Conservation (phyloP, 2,113 vertebrate genomes). For the Chlorocebus sabaeus region DNA sequence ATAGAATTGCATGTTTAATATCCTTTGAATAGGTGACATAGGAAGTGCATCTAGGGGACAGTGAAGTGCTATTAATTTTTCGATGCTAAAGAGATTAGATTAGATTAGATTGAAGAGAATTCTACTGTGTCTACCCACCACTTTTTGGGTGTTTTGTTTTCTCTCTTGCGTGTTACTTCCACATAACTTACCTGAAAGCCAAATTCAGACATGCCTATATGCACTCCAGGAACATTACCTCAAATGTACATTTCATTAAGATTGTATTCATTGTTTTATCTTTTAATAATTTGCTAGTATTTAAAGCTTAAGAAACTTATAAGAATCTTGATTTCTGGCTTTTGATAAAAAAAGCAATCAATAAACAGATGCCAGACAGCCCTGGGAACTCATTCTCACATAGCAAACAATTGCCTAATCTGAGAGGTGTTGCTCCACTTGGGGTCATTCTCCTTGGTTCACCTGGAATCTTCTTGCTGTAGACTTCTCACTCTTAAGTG, state of each 20-base stretch:
- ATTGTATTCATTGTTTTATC: background rate
- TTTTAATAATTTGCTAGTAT: background rate
- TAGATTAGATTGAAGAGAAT: background rate
- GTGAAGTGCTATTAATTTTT: background rate
- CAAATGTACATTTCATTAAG: background rate
- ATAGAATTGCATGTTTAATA: background rate
- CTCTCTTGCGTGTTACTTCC: background rate
- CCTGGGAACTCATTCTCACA: background rate
- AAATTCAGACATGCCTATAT: background rate
- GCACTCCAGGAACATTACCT: background rate
- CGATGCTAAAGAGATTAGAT: background rate
- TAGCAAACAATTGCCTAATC: background rate
- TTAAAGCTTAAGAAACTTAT: background rate
- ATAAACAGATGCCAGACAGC: background rate
- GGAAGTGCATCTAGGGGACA: background rate
- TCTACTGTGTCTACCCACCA: background rate
- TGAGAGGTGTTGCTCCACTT: fast-evolving
- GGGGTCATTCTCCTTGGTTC: fast-evolving
- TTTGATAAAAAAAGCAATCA: background rate
- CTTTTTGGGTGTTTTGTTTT: background rate
- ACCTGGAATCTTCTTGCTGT: background rate
- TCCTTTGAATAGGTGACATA: background rate
- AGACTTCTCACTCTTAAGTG: background rate
- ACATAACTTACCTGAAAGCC: background rate
- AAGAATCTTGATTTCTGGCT: background rate